Evolutionary conservation across 2,113 vertebrate genomes (phyloP), one percentile per base, ranked within the genome.

Genomic region (Gavialis gangeticus): DNA sequence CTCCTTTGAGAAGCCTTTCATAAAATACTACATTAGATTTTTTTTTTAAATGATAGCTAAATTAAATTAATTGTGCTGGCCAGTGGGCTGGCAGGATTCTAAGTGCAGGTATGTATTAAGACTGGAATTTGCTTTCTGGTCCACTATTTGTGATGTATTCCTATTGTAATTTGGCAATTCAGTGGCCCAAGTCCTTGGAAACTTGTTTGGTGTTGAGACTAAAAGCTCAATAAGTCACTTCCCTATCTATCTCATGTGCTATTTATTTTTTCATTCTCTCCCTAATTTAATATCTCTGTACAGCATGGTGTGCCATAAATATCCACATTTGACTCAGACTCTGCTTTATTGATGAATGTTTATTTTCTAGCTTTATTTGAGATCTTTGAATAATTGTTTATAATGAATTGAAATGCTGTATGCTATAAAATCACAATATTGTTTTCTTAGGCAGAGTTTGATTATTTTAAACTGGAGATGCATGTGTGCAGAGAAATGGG

Each of bases 271-370:
- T 34, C 34, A 34, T 34, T 34, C 5, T 34, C 34, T 34, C 34
- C 34, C 34, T 34, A 96, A 88, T 76, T 96, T 93, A 67, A 34
- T 56, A 62, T 63, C 12, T 89, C 24, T 89, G n/a, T 83, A 85
- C 54, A 91, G 28, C 24, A 25, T 21, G 3, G 76, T 85, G 22
- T 77, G 85, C 76, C 83, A 2, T 93, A 87, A 91, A 95, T 34
- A 55, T 71, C 60, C 60, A 56, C 64, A 28, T 15, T 18, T 89
- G 62, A 83, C 77, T 96, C 63, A 79, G 34, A n/a, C 93, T 94
- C 91, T 91, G 58, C 24, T 88, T 73, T 27, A 88, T 16, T 27
- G n/a, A 25, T 94, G 9, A 37, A 19, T 54, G 4, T 1, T 84
- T 56, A 24, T 13, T 14, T 10, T 81, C 0, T 55, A 56, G 6